Conservation (phyloP, 2,113 vertebrate species). For the Otus sunia region DNA sequence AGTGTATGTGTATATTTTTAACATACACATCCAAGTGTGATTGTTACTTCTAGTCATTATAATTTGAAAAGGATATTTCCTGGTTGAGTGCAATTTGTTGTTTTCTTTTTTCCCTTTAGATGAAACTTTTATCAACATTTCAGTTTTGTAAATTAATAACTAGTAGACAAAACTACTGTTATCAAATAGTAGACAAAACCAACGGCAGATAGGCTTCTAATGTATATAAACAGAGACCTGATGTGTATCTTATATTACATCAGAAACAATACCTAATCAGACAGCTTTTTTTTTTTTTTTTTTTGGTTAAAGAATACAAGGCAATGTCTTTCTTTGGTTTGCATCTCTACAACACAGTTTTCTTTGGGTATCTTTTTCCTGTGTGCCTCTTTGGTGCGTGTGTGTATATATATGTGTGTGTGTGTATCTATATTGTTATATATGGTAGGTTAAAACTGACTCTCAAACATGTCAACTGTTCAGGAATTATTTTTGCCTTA, state of each 20-base stretch:
- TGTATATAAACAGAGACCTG: not conserved
- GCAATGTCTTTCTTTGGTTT: not conserved
- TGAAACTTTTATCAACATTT: not conserved
- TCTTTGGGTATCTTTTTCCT: not conserved
- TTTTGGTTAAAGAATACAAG: not conserved
- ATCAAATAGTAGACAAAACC: not conserved
- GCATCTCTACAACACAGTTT: not conserved
- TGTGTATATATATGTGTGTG: not conserved
- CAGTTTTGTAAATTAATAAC: not conserved
- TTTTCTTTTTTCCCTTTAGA: not conserved
- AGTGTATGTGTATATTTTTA: not conserved
- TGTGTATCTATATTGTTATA: not conserved
- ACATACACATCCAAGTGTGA: not conserved
- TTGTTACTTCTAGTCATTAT: not conserved
- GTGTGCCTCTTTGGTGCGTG: not conserved
- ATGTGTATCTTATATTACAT: not conserved
- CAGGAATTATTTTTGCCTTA: conserved; percentile 13
- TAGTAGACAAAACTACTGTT: not conserved
- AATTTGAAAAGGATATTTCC: not conserved
- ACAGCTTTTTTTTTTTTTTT: not conserved
- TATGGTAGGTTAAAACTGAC: not conserved
- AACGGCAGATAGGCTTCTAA: not conserved
- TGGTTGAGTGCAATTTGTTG: not conserved
- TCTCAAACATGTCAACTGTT: not conserved
- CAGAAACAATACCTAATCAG: not conserved